phyloP scores from a whole-genome alignment of 2,888 invertebrate species.

The Pherbina coryleti region DNA sequence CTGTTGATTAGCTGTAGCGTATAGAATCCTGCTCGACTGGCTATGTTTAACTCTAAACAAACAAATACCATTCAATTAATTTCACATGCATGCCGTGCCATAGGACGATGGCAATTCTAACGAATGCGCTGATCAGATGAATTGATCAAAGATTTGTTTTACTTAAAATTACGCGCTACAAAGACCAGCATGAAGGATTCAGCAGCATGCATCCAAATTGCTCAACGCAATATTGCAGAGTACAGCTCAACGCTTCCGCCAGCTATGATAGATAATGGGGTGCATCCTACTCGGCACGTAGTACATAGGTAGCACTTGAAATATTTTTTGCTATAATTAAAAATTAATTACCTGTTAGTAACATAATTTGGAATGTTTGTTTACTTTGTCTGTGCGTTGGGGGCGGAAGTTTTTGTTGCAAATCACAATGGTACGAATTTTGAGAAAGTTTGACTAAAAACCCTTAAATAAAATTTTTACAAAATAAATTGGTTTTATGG shows the following conservation, averaged over 20 bases:
- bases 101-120: neutral
- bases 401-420: neutral
- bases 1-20: neutral
- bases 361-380: constrained; percentile 6
- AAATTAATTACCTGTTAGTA: constrained; percentile 28
- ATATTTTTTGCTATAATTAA: constrained; percentile 29
- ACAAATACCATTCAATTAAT: constrained; percentile 38
- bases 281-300: neutral
- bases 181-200: neutral
- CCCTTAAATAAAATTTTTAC: too few relatives aligned
- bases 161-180: constrained; percentile 11
- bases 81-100: constrained; percentile 18
- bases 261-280: neutral
- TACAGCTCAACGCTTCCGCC: neutral
- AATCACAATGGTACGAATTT: neutral
- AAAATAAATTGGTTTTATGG: too few relatives aligned
- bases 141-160: constrained; percentile 4
- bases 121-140: neutral
- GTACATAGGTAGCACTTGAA: neutral
- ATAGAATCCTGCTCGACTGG: neutral
- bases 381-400: neutral
- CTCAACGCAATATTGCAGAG: neutral
- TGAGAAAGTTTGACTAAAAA: too few relatives aligned
- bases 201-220: neutral
- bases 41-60: constrained; percentile 3